Conservation (phyloP, 2,888 invertebrate species). For the Blera fallax region DNA sequence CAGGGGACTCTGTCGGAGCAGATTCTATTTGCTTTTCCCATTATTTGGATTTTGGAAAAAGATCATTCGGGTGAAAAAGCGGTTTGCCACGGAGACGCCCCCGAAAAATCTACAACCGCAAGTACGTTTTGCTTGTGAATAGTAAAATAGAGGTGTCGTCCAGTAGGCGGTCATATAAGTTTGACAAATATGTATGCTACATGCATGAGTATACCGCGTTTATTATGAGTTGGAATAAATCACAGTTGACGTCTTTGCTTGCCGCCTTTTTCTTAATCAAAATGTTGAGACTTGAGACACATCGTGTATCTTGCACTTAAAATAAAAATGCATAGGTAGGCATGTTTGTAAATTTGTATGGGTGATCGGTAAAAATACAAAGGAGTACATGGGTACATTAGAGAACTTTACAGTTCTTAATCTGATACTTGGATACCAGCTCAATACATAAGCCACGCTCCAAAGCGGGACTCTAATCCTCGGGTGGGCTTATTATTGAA, state of each 20-base stretch:
- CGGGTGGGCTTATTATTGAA: too few species aligned
- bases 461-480: too few species aligned
- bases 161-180: constrained; percentile 47
- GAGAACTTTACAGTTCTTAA: too few species aligned
- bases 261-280: constrained; percentile 62
- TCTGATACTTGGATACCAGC: too few species aligned
- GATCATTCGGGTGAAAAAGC: constrained; percentile 64
- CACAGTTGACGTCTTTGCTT: not conserved
- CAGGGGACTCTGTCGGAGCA: constrained; percentile 10
- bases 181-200: constrained; percentile 51
- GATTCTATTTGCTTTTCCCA: constrained; percentile 58
- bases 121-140: constrained; percentile 34
- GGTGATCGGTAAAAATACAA: too few species aligned
- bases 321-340: not conserved
- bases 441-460: too few species aligned
- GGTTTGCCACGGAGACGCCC: constrained; percentile 69
- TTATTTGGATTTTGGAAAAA: constrained; percentile 31
- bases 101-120: constrained; percentile 41
- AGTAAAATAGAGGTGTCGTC: constrained; percentile 48
- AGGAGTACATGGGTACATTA: too few species aligned
- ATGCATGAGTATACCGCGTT: not conserved
- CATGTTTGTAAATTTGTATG: too few species aligned
- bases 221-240: not conserved
- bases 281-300: constrained; percentile 36
- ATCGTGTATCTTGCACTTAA: not conserved